These are phyloP conservation scores for Cochlearius cochlearius DNA, from an alignment of 2,113 vertebrate genomes.

Conservation along the genomic window DNA sequence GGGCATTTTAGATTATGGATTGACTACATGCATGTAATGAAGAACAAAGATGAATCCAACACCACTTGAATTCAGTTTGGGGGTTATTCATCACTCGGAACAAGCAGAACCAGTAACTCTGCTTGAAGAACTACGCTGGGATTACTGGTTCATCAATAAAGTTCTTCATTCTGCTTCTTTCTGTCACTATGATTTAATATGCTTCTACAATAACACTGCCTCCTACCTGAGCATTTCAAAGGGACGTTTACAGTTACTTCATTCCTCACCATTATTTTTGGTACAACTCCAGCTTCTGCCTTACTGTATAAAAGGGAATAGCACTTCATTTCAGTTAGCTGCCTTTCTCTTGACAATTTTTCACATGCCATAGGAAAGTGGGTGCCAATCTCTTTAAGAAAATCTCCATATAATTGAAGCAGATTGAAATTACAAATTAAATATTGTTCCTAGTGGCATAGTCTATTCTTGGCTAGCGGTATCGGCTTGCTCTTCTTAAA, in stretches of 20 bases:
- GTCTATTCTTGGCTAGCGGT: background rate
- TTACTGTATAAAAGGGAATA: background rate
- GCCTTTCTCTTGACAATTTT: slow-evolving; percentile 10
- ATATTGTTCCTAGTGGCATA: background rate
- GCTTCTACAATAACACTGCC: background rate
- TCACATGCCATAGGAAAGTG: background rate
- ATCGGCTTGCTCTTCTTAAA: background rate
- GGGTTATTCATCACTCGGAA: background rate
- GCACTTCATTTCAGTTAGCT: slow-evolving; percentile 9
- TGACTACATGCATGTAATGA: accelerated
- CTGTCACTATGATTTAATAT: background rate
- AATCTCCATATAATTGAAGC: background rate
- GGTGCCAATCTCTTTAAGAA: background rate
- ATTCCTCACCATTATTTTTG: background rate
- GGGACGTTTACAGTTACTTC: background rate
- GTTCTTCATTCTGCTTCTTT: background rate
- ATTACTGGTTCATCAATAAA: background rate
- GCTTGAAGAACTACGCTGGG: background rate
- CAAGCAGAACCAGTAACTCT: background rate
- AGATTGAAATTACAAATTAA: background rate
- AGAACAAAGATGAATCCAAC: background rate
- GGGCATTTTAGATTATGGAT: background rate
- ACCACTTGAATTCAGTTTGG: background rate
- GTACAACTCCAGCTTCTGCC: background rate
- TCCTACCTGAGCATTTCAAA: background rate